Evolutionary conservation across 2,113 vertebrate species (phyloP).

Genomic region (Cyanoderma ruficeps): DNA sequence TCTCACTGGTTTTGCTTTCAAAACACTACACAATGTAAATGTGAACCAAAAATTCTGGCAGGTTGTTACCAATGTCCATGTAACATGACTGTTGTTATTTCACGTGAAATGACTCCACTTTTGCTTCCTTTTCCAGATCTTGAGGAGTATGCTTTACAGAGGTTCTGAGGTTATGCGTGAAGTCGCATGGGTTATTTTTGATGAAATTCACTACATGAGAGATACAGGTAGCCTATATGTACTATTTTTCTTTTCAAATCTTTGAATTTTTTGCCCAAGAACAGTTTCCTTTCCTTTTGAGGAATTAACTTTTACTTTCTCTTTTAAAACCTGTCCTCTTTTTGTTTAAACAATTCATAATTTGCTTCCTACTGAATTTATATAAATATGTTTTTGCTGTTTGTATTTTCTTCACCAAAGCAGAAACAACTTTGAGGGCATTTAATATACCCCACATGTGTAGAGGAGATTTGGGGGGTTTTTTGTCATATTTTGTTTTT

Average conservation of each 20-base stretch:
- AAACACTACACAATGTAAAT: neutral
- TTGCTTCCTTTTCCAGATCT: slow-evolving; percentile 78
- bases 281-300: neutral
- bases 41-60: neutral
- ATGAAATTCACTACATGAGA: slow-evolving; percentile 99
- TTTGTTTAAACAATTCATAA: neutral
- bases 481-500: neutral
- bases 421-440: neutral
- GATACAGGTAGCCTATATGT: slow-evolving; percentile 81
- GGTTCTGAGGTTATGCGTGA: slow-evolving; percentile 99
- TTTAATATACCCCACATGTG: neutral
- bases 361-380: neutral
- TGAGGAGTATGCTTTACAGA: slow-evolving; percentile 97
- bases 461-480: neutral
- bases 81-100: neutral
- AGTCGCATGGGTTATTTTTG: slow-evolving; percentile 97
- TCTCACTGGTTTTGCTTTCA: no score
- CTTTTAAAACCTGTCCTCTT: neutral
- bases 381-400: neutral
- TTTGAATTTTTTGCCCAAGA: neutral
- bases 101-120: neutral
- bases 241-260: neutral
- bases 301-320: neutral
- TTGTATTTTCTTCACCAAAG: neutral
- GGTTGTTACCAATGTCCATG: neutral